Conservation (phyloP, 2,888 invertebrate genomes). For the Agapetus fuscipes region DNA sequence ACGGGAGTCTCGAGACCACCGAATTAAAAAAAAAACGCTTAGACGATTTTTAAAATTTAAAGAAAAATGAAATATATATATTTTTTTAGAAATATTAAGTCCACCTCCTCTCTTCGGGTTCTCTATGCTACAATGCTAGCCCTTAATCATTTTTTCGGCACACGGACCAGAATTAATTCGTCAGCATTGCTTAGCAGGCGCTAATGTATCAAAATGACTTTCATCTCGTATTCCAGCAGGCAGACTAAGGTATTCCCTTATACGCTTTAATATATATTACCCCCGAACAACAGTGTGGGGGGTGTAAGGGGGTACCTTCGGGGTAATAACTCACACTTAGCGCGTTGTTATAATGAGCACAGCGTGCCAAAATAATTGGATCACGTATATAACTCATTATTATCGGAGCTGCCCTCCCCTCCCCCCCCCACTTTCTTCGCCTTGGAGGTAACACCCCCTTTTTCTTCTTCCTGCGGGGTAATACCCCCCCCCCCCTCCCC, state of each 20-base stretch:
- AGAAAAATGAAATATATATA: no score
- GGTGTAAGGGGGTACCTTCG: slow-evolving; percentile 2
- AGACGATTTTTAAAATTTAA: no score
- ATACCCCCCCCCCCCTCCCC: no score
- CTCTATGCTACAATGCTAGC: no score
- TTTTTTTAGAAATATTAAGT: no score
- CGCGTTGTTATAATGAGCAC: slow-evolving; percentile 43
- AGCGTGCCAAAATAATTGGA: slow-evolving; percentile 48
- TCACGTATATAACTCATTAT: slow-evolving; percentile 52
- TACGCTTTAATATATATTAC: neutral
- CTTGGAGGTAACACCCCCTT: no score
- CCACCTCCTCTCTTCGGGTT: no score
- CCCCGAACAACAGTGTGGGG: neutral
- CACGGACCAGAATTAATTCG: no score
- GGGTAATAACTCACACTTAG: slow-evolving; percentile 49
- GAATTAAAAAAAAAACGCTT: no score
- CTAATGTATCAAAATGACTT: slow-evolving; percentile 19
- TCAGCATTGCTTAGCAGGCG: slow-evolving; percentile 5
- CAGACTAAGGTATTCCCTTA: neutral
- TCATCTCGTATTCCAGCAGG: neutral
- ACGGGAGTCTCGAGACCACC: no score
- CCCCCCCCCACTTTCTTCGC: no score
- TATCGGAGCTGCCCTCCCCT: slow-evolving; percentile 30
- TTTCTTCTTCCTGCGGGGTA: slow-evolving; percentile 7
- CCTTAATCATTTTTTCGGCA: no score